These are phyloP conservation scores for Trissolcus basalis DNA, from an alignment of 1,140 invertebrate species.

Conservation along the genomic window DNA sequence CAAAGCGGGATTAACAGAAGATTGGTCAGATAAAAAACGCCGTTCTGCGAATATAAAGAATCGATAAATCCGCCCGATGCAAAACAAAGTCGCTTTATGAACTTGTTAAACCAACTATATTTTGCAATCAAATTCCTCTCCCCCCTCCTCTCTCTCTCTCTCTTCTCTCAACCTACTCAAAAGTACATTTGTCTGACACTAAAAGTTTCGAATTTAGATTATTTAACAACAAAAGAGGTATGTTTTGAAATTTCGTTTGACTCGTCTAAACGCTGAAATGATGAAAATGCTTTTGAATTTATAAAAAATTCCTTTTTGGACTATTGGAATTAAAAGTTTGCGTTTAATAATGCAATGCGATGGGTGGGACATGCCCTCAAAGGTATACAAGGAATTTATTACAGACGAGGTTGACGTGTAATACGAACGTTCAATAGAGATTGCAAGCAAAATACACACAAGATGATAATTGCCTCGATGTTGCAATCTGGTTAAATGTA, in stretches of 20 bases:
- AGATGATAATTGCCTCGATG: conserved; percentile 33
- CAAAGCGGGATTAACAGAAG: conserved; percentile 55
- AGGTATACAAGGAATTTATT: conserved; percentile 33
- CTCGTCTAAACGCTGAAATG: too few relatives aligned
- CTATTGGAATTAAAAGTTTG: too few relatives aligned
- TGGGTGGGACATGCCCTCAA: conserved; percentile 1
- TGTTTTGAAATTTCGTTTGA: too few relatives aligned
- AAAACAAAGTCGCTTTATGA: conserved; percentile 62
- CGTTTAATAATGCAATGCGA: too few relatives aligned
- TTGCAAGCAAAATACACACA: conserved; percentile 29
- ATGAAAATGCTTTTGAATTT: too few relatives aligned
- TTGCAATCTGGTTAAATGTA: conserved; percentile 14
- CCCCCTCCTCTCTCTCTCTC: neutral
- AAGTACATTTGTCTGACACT: neutral
- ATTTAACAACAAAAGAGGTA: too few relatives aligned
- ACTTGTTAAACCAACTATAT: conserved; percentile 62
- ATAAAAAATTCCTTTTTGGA: too few relatives aligned
- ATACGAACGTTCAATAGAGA: conserved; percentile 26
- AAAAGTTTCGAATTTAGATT: conserved; percentile 1
- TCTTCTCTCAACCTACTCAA: neutral
- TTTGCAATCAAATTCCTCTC: conserved; percentile 51
- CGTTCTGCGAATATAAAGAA: conserved; percentile 49
- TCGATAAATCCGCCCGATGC: conserved; percentile 64
- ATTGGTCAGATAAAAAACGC: conserved; percentile 55
- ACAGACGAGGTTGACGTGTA: conserved; percentile 20